Percentiles rank a stretch among this genome's conserved stretches.
Conservation (phyloP, 2,113 vertebrate genomes). For the Crotophaga sulcirostris region DNA sequence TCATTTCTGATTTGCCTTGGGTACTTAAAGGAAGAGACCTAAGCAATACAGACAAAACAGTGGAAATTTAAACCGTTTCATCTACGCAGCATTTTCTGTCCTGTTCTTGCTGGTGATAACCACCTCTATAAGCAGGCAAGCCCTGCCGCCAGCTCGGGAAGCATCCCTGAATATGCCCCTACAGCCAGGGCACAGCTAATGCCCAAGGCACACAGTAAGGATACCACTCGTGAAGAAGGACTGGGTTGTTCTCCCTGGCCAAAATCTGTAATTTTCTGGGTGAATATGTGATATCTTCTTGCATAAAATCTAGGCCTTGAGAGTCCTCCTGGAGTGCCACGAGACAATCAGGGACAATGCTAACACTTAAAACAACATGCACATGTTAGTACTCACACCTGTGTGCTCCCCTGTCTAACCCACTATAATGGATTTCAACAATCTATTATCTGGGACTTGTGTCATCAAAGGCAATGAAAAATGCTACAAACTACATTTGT, state of each 20-base stretch:
- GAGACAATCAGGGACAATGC: background rate
- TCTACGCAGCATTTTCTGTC: constrained; percentile 9
- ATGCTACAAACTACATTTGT: background rate
- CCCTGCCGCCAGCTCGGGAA: background rate
- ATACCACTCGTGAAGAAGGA: background rate
- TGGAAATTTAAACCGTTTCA: background rate
- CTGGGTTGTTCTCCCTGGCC: background rate
- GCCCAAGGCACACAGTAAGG: background rate
- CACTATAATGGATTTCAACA: background rate
- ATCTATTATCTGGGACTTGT: background rate
- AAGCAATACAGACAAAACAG: background rate
- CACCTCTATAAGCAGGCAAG: background rate
- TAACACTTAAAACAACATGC: background rate
- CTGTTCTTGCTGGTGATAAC: background rate
- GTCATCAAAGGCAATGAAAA: background rate
- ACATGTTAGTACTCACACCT: background rate
- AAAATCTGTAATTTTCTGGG: background rate
- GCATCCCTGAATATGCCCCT: background rate
- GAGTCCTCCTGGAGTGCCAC: background rate
- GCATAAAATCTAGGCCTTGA: background rate
- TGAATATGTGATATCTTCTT: background rate
- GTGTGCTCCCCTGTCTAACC: background rate
- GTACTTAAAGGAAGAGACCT: background rate
- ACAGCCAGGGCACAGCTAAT: background rate
- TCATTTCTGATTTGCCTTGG: background rate